phyloP scores from a whole-genome alignment of 1,140 invertebrate species.

The Caligus rogercresseyi region DNA sequence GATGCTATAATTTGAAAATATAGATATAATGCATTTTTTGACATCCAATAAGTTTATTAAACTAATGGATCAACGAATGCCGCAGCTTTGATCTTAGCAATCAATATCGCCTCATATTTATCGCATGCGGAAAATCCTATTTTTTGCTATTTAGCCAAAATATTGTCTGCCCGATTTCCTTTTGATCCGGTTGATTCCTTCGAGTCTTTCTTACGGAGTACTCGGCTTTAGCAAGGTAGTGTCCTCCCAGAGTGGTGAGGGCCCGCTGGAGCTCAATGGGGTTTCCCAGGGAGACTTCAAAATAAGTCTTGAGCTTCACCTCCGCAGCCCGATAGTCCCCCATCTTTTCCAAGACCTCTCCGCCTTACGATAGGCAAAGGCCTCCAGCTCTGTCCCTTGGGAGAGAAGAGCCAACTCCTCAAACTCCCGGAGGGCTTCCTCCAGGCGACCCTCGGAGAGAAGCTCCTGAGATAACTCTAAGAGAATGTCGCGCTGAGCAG shows the following conservation, averaged over 20 bases:
- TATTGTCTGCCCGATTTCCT: too few relatives aligned
- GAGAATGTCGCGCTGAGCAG: neutral
- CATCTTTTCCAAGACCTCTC: neutral
- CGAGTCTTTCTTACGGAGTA: neutral
- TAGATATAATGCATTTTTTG: too few relatives aligned
- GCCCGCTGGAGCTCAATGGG: neutral
- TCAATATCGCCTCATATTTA: too few relatives aligned
- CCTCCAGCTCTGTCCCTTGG: neutral
- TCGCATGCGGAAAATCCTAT: too few relatives aligned
- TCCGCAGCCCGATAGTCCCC: neutral
- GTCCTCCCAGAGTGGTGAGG: neutral
- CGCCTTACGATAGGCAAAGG: neutral
- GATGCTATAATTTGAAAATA: too few relatives aligned
- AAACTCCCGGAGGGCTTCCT: neutral
- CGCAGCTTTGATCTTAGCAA: too few relatives aligned
- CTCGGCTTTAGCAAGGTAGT: neutral
- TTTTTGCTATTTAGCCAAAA: too few relatives aligned
- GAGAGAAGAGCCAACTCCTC: neutral
- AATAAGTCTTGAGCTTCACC: neutral
- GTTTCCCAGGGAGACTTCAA: neutral
- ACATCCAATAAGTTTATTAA: too few relatives aligned
- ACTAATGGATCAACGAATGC: too few relatives aligned
- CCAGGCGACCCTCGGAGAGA: neutral
- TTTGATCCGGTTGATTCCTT: too few relatives aligned
- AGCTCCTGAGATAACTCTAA: neutral